Evolutionary conservation across 2,888 invertebrate genomes (phyloP).

Genomic region (Salpingus planirostris): DNA sequence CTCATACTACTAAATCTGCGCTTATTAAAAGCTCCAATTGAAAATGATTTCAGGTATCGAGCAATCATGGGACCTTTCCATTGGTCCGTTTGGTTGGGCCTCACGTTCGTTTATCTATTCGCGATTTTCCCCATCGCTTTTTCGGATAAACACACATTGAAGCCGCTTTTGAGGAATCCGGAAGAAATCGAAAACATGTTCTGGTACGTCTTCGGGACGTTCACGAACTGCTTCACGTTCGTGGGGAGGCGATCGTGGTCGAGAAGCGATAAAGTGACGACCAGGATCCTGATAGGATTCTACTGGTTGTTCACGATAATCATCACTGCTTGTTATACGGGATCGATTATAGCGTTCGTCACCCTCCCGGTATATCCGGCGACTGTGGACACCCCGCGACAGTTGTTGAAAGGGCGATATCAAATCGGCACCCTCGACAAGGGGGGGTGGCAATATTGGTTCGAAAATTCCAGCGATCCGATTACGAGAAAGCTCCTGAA

Average conservation of each 20-base stretch:
- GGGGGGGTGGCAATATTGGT: constrained; percentile 70
- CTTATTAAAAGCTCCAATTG: constrained; percentile 1
- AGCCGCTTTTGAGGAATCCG: constrained; percentile 56
- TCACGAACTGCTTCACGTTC: constrained; percentile 72
- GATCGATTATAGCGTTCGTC: constrained; percentile 77
- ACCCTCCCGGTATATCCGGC: constrained; percentile 68
- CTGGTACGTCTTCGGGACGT: constrained; percentile 80
- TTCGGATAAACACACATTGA: constrained; percentile 60
- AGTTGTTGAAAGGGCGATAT: constrained; percentile 58
- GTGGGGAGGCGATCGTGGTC: constrained; percentile 62
- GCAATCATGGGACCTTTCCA: constrained; percentile 78
- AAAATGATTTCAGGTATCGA: constrained; percentile 50
- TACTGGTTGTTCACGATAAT: constrained; percentile 85
- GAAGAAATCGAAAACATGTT: constrained; percentile 76
- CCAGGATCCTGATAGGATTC: constrained; percentile 62
- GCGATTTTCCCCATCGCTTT: constrained; percentile 68
- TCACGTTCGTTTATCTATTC: constrained; percentile 61
- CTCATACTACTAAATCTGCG: not conserved
- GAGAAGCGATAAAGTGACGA: constrained; percentile 58
- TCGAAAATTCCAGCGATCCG: constrained; percentile 59
- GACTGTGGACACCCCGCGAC: constrained; percentile 60
- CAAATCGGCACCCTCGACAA: constrained; percentile 63
- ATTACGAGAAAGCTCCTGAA: constrained; percentile 52
- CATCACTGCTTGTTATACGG: constrained; percentile 74
- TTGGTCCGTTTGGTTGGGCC: constrained; percentile 69